Conservation (phyloP, 2,113 vertebrate genomes). For the Dicaeum eximium region DNA sequence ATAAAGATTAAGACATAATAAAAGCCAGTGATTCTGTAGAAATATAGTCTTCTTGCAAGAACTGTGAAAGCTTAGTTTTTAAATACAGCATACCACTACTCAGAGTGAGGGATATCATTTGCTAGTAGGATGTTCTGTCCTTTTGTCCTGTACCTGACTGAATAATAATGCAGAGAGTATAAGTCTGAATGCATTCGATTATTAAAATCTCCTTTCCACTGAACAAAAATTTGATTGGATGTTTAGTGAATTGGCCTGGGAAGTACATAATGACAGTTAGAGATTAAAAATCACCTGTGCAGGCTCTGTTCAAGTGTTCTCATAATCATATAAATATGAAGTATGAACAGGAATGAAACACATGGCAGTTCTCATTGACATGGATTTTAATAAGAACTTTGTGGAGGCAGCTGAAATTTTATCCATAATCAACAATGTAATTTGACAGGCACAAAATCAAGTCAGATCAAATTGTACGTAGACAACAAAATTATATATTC, state of each 20-base stretch:
- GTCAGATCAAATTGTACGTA: background rate
- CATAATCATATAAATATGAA: background rate
- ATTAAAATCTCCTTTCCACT: background rate
- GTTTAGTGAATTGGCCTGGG: background rate
- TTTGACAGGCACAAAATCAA: background rate
- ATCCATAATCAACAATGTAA: background rate
- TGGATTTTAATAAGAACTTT: background rate
- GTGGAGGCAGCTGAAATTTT: background rate
- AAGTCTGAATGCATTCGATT: background rate
- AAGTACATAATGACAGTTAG: background rate
- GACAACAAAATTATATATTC: background rate
- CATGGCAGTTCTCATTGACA: background rate
- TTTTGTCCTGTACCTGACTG: background rate
- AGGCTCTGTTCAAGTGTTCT: background rate
- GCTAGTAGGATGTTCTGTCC: background rate
- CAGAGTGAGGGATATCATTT: accelerated
- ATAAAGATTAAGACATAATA: background rate
- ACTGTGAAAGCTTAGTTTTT: background rate
- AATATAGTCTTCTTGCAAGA: background rate
- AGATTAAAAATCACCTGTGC: background rate
- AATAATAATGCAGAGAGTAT: background rate
- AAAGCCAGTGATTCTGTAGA: background rate
- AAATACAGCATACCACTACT: background rate
- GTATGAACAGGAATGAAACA: background rate
- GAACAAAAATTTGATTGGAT: background rate